These are phyloP conservation scores for Montipora sp. DNA, from an alignment of 64 coral and sea anemone species.

Conservation along the genomic window DNA sequence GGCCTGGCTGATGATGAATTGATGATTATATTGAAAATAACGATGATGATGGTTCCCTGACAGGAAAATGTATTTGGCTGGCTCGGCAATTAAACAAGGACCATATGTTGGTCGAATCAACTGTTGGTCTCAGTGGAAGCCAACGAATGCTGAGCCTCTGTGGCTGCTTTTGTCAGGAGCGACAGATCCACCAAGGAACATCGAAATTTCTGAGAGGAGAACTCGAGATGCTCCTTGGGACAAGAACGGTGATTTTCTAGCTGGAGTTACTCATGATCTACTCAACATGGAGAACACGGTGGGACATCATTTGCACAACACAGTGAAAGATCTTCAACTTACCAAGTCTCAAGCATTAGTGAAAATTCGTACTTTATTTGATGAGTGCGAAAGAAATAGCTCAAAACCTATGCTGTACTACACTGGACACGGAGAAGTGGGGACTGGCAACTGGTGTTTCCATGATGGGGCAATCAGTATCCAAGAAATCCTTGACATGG, in stretches of 20 bases:
- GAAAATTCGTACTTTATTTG: not conserved
- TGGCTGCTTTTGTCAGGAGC: slow-evolving; percentile 4
- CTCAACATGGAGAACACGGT: not conserved
- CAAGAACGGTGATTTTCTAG: not conserved
- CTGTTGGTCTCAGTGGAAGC: not conserved
- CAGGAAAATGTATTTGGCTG: not conserved
- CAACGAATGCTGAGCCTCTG: not conserved
- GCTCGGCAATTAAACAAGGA: not conserved
- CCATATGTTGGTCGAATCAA: not conserved
- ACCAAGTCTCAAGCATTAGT: not conserved
- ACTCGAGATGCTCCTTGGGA: not conserved
- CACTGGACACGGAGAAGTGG: not conserved
- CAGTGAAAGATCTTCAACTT: not conserved
- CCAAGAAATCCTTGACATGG: not conserved
- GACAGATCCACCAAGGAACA: not conserved
- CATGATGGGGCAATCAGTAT: not conserved
- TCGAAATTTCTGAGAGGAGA: not conserved
- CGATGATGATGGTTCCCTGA: no score
- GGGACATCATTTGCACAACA: not conserved
- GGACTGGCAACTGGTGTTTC: slow-evolving; percentile 1
- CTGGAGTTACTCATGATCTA: not conserved
- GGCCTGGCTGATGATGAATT: no score
- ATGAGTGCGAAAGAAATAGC: not conserved
- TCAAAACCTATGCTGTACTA: not conserved
- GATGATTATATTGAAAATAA: no score